phyloP scores from a whole-genome alignment of 2,888 invertebrate species.

The Agrenia bidenticulata region DNA sequence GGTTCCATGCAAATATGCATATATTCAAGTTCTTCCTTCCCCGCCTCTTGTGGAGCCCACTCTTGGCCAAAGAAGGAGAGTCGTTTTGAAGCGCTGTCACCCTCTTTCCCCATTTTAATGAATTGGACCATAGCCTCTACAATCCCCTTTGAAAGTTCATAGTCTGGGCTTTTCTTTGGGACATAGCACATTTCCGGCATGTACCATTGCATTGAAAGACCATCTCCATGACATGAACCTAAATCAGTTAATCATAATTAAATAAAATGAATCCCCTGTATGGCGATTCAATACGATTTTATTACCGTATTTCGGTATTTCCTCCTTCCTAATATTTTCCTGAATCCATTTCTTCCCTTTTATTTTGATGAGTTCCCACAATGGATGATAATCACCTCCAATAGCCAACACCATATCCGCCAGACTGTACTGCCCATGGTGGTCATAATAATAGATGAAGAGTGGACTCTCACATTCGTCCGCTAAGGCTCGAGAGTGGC shows the following conservation, averaged over 20 bases:
- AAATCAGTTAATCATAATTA: neutral
- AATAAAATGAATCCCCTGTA: neutral
- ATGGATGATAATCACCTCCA: slow-evolving; percentile 5
- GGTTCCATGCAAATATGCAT: slow-evolving; percentile 5
- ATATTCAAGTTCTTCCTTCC: neutral
- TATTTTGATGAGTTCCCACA: slow-evolving; percentile 6
- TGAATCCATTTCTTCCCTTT: slow-evolving; percentile 1
- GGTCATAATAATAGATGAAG: slow-evolving; percentile 2
- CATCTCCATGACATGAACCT: slow-evolving; percentile 10
- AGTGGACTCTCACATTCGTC: neutral
- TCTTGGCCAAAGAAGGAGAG: slow-evolving; percentile 4
- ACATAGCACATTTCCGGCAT: slow-evolving; percentile 9
- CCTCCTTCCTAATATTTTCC: slow-evolving; percentile 10
- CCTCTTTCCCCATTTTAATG: neutral
- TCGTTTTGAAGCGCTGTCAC: too few relatives aligned
- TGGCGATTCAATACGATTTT: too few relatives aligned
- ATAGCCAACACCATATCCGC: slow-evolving; percentile 6
- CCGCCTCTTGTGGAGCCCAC: neutral
- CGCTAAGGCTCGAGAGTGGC: neutral
- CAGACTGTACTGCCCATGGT: slow-evolving; percentile 1
- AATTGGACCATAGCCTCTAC: neutral
- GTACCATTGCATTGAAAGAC: neutral
- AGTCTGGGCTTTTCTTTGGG: slow-evolving; percentile 7
- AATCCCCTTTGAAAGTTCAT: neutral
- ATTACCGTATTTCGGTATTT: slow-evolving; percentile 8